These are phyloP conservation scores for Geophilus truncorum DNA, from an alignment of 2,888 invertebrate genomes.

Conservation along the genomic window DNA sequence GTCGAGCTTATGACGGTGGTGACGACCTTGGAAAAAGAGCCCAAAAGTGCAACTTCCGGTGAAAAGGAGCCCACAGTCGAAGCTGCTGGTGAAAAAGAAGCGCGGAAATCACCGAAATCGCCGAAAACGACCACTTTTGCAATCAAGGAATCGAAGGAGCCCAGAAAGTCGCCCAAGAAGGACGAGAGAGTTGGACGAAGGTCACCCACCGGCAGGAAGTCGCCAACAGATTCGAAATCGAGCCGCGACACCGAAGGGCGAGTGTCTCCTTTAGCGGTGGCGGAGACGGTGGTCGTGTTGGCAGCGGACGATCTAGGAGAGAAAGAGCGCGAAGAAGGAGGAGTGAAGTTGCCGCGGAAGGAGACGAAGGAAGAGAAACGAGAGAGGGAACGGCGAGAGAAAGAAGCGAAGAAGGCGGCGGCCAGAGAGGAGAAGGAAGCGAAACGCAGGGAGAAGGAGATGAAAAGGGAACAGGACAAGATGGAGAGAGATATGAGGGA, in stretches of 20 bases:
- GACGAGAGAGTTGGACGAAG: too few species aligned
- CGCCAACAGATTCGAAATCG: neutral
- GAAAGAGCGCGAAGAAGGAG: neutral
- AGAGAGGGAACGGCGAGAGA: neutral
- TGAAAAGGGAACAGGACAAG: neutral
- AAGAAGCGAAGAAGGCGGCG: slow-evolving; percentile 4
- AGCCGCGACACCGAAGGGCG: neutral
- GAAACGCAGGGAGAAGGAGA: slow-evolving; percentile 17
- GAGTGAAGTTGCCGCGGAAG: neutral
- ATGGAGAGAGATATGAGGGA: neutral
- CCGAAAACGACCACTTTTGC: too few species aligned
- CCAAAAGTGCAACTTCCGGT: too few species aligned
- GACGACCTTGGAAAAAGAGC: neutral
- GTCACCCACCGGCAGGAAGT: neutral
- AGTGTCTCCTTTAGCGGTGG: neutral
- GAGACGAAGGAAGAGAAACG: neutral
- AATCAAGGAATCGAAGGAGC: too few species aligned
- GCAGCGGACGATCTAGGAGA: too few species aligned
- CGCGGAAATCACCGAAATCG: too few species aligned
- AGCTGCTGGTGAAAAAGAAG: too few species aligned
- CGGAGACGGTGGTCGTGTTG: neutral
- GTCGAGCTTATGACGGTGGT: too few species aligned
- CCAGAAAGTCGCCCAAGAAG: too few species aligned
- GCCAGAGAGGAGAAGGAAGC: slow-evolving; percentile 4
- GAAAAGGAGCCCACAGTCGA: too few species aligned